Evolutionary conservation across 2,113 vertebrate species (phyloP).

Genomic region (Rutilus rutilus): DNA sequence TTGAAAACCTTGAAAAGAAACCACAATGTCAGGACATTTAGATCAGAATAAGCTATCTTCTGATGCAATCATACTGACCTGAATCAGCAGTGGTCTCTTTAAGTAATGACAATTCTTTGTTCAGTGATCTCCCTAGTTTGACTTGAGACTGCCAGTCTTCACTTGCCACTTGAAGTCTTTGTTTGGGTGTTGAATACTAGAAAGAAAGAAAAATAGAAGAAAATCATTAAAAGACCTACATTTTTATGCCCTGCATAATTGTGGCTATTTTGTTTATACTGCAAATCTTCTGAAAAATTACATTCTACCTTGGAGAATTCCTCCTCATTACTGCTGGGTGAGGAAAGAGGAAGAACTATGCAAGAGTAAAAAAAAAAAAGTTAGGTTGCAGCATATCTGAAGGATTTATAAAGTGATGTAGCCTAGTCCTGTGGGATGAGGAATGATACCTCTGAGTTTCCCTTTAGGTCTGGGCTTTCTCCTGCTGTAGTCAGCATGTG

Average conservation of each 20-base stretch:
- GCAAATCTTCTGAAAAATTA: neutral
- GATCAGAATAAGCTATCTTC: neutral
- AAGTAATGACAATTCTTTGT: neutral
- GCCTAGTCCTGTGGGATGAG: neutral
- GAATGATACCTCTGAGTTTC: constrained; percentile 50
- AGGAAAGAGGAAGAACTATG: constrained; percentile 73
- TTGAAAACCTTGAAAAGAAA: constrained; percentile 26
- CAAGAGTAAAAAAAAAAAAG: neutral
- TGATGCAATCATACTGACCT: constrained; percentile 55
- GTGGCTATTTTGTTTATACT: neutral
- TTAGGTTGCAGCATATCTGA: neutral
- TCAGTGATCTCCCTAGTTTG: neutral
- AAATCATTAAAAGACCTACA: neutral
- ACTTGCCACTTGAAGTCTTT: neutral
- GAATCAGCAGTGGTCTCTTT: constrained; percentile 26
- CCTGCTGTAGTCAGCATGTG: constrained; percentile 48
- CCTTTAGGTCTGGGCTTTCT: constrained; percentile 51
- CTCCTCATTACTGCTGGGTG: constrained; percentile 72
- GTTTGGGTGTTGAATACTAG: constrained; percentile 48
- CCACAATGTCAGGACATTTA: neutral
- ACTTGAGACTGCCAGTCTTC: neutral
- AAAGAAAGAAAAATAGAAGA: neutral
- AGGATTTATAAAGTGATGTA: neutral
- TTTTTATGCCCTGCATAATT: neutral
- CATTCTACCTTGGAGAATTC: constrained; percentile 35